Base-by-base conservation (phyloP, 2,888 invertebrate species). In the Orchesellides sinensis region DNA sequence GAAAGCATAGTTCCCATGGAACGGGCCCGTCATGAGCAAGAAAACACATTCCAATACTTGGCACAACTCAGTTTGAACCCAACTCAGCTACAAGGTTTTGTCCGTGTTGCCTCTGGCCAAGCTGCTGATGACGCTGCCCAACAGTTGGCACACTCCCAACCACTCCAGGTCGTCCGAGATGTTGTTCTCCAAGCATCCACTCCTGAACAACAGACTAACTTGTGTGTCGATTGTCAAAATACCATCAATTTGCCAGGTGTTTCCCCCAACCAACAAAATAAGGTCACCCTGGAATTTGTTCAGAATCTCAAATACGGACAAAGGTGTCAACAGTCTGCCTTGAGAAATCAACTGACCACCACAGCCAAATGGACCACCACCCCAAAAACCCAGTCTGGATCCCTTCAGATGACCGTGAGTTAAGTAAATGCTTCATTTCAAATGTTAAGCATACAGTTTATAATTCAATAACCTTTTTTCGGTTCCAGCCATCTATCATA, bases 91-190 rank as follows among this genome's bases (percentile, higher is more conserved):
- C 25, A 69, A 49, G 78, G 27, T 69, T 2, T 61, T 78, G 14
- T 69, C 12, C 78, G 69, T 19, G 61, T 29, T 23, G 78, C 69
- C 47, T 49, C 59, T 68, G 78, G 78, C 47, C 10, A 49, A 1
- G 78, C 78, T 52, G 78, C 78, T 25, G 61, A 78, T 32, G 78
- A 78, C 25, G 78, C 63, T 27, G 78, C 69, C 23, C 27, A 78
- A 40, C 25, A 32, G 12, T 61, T 78, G 52, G 49, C 54, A 19
- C 14, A 59, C 25, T 19, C 35, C 21, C 47, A 69, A 27, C 25
- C 59, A 32, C 45, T 78, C 49, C 54, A 69, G 14, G 21, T 12
- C 8, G 52, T 78, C 19, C 78, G 68, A 19, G 32, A 78, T 47
- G 61, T 52, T 25, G 35, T 78, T 29, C 78, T 78, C 32, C 45